Conservation (phyloP, 2,888 invertebrate species). For the Drosophila mercatorum region DNA sequence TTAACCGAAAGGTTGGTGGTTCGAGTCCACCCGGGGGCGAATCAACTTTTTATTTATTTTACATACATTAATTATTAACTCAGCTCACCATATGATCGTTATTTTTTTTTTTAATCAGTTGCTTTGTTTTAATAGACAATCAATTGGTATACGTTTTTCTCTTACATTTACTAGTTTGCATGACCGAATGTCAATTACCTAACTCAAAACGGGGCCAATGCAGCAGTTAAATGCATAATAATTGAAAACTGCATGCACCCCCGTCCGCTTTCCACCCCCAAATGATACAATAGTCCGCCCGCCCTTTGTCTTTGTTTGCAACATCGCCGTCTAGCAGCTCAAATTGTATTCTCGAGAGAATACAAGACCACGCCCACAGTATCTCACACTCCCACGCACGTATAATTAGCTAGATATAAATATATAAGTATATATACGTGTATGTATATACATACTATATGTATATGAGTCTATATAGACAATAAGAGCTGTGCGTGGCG, state of each 20-base stretch:
- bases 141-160: neutral
- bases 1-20: constrained; percentile 99
- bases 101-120: neutral
- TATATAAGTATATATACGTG: neutral
- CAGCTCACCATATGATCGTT: too few relatives aligned
- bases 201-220: constrained; percentile 76
- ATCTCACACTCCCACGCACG: constrained; percentile 24
- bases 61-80: too few relatives aligned
- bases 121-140: neutral
- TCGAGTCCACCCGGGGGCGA: constrained; percentile 98
- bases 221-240: constrained; percentile 76
- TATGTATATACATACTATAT: constrained; percentile 8
- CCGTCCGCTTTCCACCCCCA: neutral
- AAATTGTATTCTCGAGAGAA: constrained; percentile 50
- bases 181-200: constrained; percentile 46
- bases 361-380: constrained; percentile 27
- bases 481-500: constrained; percentile 39
- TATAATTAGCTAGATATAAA: constrained; percentile 30
- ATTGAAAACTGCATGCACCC: constrained; percentile 10
- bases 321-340: constrained; percentile 23
- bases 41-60: neutral
- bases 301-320: constrained; percentile 17
- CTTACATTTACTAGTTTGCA: constrained; percentile 13
- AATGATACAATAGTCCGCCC: neutral
- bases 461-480: constrained; percentile 1